These are phyloP conservation scores for Mus spretus DNA, from an alignment of 2,797 vertebrate genomes.

Conservation along the genomic window DNA sequence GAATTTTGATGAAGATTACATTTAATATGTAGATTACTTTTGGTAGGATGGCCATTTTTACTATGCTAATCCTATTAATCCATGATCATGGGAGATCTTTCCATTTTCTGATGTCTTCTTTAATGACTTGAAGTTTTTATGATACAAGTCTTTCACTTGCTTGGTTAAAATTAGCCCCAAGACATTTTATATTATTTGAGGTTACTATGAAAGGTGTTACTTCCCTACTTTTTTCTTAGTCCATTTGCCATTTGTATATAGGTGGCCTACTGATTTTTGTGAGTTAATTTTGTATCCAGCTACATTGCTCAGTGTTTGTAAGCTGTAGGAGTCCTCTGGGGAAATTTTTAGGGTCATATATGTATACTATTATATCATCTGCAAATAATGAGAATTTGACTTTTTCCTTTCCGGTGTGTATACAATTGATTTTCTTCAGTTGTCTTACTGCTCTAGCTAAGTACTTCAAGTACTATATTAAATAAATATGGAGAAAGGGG, in stretches of 20 bases:
- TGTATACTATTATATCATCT: neutral
- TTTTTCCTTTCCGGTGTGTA: neutral
- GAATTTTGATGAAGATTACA: neutral
- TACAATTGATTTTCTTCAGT: neutral
- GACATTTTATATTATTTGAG: neutral
- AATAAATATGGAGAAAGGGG: neutral
- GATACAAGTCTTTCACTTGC: neutral
- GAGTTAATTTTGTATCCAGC: neutral
- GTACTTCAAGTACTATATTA: neutral
- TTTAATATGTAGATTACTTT: neutral
- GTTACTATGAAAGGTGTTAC: neutral
- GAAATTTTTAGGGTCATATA: neutral
- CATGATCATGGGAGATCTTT: neutral
- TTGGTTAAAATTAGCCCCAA: neutral
- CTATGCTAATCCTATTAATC: neutral
- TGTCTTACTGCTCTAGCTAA: neutral
- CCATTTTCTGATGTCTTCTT: neutral
- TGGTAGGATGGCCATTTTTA: neutral
- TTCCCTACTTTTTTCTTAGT: neutral
- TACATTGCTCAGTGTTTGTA: neutral
- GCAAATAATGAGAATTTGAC: neutral
- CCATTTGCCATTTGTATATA: neutral
- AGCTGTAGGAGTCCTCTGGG: neutral
- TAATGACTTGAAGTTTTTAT: neutral
- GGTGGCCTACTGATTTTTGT: neutral